Evolutionary conservation across 2,113 vertebrate species (phyloP), one percentile per base, ranked within the genome.

Genomic region (Narcine bancroftii): DNA sequence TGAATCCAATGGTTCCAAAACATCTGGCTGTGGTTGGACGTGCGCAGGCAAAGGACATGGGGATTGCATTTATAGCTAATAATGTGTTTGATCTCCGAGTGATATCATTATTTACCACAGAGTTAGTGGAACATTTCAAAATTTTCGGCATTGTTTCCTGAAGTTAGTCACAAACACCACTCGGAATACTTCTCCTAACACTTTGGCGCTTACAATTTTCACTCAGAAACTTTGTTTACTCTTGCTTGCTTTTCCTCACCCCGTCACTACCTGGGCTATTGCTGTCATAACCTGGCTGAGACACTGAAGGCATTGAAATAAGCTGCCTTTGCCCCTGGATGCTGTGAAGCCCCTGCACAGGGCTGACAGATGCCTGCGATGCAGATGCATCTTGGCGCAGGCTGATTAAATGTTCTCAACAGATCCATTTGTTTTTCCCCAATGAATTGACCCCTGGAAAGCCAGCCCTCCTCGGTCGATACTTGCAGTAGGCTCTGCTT

Each of bases 71-170:
- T 83, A 29, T 83, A 47, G 47, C 79, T 47, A 83, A 53, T 83
- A 83, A 83, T 83, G 50, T 83, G 47, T 83, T 26, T 83, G 47
- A 83, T 83, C 79, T 53, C 29, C n/a, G 79, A 83, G 13, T 83
- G 33, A 83, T 33, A 53, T 47, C 47, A 50, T 83, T 83, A 56
- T 24, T 83, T 53, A 56, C 47, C 26, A 83, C 79, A 83, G 47
- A 83, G 50, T 53, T 24, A 33, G 29, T 77, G 75, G 42, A 77
- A 77, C 19, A 45, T 53, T 83, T 33, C 42, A 81, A 81, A 5
- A 10, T 9, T 50, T 50, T 81, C 45, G 9, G 24, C 45, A 81
- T 17, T 83, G 79, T 50, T n/a, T 83, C 13, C 3, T 83, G 47
- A 83, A 83, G 47, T 11, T 53, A 56, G 33, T n/a, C 29, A 83